Conservation (phyloP, 2,113 vertebrate species). For the Myrmecophaga tridactyla region DNA sequence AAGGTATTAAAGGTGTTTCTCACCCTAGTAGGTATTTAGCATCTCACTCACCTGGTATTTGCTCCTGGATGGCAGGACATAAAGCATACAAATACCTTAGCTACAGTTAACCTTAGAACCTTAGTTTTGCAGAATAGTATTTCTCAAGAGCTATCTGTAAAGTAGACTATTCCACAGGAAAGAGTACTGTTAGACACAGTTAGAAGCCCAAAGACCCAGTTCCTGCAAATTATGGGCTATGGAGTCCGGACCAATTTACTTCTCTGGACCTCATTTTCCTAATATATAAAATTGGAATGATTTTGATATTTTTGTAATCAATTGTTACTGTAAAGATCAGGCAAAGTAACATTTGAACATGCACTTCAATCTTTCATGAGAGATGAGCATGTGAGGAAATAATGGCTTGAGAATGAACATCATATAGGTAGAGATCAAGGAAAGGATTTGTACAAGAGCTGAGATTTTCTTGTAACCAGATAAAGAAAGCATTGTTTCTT, state of each 20-base stretch:
- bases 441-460: neutral
- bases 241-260: neutral
- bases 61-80: neutral
- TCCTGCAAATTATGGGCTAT: neutral
- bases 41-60: neutral
- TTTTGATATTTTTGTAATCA: constrained; percentile 4
- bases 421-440: neutral
- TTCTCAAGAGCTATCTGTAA: neutral
- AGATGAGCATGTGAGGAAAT: neutral
- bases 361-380: neutral
- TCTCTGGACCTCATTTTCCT: neutral
- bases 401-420: neutral
- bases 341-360: neutral
- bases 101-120: neutral
- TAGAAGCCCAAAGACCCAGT: neutral
- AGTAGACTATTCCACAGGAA: neutral
- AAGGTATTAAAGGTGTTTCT: neutral
- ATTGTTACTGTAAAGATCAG: neutral
- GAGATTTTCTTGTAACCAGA: neutral
- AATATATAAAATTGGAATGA: neutral
- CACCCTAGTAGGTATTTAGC: neutral
- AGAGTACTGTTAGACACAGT: neutral
- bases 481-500: constrained; percentile 6
- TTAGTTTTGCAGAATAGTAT: neutral
- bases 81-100: neutral